These are phyloP conservation scores for Alexandromys fortis DNA, from an alignment of 2,113 vertebrate genomes.

Conservation along the genomic window DNA sequence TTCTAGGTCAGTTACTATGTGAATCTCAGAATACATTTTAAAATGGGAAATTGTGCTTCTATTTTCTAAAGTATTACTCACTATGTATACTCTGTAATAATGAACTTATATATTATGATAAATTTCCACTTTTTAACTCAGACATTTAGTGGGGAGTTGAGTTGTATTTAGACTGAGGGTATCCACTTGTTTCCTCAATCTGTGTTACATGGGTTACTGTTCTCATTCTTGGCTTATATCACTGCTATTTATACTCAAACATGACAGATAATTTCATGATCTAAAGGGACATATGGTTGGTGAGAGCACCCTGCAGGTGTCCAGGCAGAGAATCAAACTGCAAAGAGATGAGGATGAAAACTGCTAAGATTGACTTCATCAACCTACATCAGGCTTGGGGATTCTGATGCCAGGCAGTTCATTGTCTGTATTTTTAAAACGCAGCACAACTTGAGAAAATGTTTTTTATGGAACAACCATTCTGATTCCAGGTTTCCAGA, in stretches of 20 bases:
- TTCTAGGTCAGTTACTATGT: not conserved
- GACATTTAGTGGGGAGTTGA: not conserved
- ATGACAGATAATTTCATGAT: not conserved
- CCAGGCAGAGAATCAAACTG: not conserved
- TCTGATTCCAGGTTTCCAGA: not conserved
- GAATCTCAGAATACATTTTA: not conserved
- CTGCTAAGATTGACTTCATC: not conserved
- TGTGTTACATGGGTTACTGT: not conserved
- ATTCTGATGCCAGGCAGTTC: not conserved
- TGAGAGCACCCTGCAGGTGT: no score
- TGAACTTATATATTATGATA: not conserved
- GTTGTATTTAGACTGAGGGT: not conserved
- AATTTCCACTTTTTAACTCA: not conserved
- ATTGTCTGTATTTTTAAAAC: not conserved
- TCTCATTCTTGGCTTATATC: not conserved
- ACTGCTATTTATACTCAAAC: not conserved
- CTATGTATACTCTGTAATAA: not conserved
- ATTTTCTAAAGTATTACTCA: accelerated
- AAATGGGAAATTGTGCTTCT: not conserved
- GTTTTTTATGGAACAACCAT: not conserved
- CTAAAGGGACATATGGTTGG: not conserved
- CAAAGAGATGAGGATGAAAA: not conserved
- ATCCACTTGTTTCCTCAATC: not conserved
- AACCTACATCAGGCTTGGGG: not conserved
- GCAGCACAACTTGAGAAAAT: not conserved